A percentile compares a stretch with the other conserved stretches of the same genome.
Evolutionary conservation across 2,113 vertebrate species (phyloP).

Genomic region (Tenrec ecaudatus): DNA sequence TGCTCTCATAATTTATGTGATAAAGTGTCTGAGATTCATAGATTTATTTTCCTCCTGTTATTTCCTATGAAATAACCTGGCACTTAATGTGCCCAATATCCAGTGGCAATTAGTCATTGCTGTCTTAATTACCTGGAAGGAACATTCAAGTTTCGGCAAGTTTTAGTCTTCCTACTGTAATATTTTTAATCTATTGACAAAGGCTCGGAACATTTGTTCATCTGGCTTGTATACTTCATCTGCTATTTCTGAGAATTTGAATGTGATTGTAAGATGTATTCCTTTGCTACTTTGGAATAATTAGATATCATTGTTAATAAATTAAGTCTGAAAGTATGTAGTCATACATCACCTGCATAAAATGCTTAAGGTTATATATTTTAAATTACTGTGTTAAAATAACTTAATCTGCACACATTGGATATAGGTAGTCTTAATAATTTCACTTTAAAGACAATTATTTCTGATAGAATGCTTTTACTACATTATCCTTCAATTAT

Average conservation of each 20-base stretch:
- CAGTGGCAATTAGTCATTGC: slow-evolving; percentile 65
- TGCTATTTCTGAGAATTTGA: slow-evolving; percentile 56
- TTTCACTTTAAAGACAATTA: background rate
- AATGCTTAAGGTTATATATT: background rate
- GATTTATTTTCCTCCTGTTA: background rate
- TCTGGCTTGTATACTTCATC: background rate
- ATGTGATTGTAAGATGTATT: background rate
- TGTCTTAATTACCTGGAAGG: slow-evolving; percentile 44
- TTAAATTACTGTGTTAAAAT: background rate
- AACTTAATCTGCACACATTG: background rate
- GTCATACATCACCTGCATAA: background rate
- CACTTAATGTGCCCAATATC: background rate
- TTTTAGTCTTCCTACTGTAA: slow-evolving; percentile 13
- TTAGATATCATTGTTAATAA: background rate
- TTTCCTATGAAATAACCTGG: slow-evolving; percentile 46
- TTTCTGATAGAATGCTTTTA: background rate
- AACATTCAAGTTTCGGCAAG: slow-evolving; percentile 68
- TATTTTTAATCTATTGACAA: slow-evolving; percentile 39
- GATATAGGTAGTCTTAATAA: background rate
- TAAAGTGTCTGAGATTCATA: background rate
- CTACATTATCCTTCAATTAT: background rate
- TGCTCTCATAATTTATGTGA: background rate
- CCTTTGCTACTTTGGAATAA: background rate
- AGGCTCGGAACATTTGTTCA: slow-evolving; percentile 17
- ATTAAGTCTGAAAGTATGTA: background rate